A percentile compares a stretch with the other conserved stretches of the same genome.
Conservation (phyloP, 2,888 invertebrate genomes). For the Hyles lineata region DNA sequence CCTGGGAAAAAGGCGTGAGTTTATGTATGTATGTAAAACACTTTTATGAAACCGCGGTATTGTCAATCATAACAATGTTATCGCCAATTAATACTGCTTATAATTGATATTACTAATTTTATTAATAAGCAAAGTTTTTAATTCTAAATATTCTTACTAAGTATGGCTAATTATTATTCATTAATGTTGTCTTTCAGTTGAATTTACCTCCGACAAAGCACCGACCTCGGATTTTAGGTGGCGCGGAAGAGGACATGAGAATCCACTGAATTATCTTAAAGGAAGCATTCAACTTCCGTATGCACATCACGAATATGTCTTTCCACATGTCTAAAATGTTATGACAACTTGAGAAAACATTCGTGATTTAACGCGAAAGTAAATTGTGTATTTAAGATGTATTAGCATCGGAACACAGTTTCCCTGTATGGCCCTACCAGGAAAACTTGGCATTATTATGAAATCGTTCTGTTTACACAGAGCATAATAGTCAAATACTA, state of each 20-base stretch:
- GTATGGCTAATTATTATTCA: background rate
- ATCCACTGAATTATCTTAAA: background rate
- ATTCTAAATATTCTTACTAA: too few species aligned
- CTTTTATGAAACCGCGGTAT: too few species aligned
- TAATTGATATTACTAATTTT: too few species aligned
- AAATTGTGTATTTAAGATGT: background rate
- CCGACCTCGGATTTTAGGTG: slow-evolving; percentile 2
- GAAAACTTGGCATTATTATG: too few species aligned
- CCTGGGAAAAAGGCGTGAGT: too few species aligned
- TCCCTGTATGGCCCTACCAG: too few species aligned
- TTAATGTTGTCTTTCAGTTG: background rate
- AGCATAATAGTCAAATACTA: too few species aligned
- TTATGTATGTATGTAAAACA: too few species aligned
- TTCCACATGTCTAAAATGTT: background rate
- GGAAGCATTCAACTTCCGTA: slow-evolving; percentile 12
- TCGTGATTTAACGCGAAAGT: slow-evolving; percentile 14
- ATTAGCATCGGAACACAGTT: background rate
- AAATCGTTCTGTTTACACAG: too few species aligned
- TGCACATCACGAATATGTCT: slow-evolving; percentile 6
- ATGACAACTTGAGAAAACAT: slow-evolving; percentile 2
- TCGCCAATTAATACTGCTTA: too few species aligned
- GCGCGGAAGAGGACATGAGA: slow-evolving; percentile 4
- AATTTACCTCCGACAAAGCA: background rate
- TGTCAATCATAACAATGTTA: too few species aligned
- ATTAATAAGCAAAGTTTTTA: too few species aligned